Evolutionary conservation across 1,140 invertebrate species (phyloP).

Genomic region (Heliothis subflexa): DNA sequence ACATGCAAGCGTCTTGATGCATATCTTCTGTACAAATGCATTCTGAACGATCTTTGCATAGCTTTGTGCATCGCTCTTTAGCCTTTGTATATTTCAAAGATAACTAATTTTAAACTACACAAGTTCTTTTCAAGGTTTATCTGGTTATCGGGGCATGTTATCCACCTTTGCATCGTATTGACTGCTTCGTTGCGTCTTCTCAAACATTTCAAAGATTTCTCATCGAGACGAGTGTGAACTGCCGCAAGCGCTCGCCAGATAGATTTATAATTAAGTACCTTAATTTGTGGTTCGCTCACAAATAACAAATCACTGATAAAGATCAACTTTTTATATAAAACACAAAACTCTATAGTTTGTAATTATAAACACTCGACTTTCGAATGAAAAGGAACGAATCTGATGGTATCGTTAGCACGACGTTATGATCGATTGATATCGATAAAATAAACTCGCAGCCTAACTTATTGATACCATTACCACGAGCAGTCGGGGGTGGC

Average conservation of each 20-base stretch:
- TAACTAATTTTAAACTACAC: slow-evolving; percentile 49
- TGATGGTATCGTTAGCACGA: slow-evolving; percentile 41
- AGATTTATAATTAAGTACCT: slow-evolving; percentile 41
- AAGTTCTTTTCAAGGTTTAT: slow-evolving; percentile 37
- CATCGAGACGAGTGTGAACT: slow-evolving; percentile 34
- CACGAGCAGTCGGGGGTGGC: slow-evolving; percentile 69
- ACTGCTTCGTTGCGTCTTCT: not conserved
- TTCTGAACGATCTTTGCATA: slow-evolving; percentile 59
- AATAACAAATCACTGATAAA: slow-evolving; percentile 48
- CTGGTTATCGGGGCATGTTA: slow-evolving; percentile 25
- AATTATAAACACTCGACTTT: slow-evolving; percentile 45
- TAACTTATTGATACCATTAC: slow-evolving; percentile 69
- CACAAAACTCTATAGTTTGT: slow-evolving; percentile 37
- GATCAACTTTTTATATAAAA: slow-evolving; percentile 39
- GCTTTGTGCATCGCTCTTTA: slow-evolving; percentile 51
- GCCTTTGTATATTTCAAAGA: slow-evolving; percentile 50
- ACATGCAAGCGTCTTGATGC: slow-evolving; percentile 66
- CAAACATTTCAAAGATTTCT: slow-evolving; percentile 31
- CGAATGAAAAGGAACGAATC: slow-evolving; percentile 29
- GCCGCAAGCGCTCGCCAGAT: slow-evolving; percentile 20
- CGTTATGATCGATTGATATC: slow-evolving; percentile 62
- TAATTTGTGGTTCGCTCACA: slow-evolving; percentile 45
- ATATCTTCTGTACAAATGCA: slow-evolving; percentile 68
- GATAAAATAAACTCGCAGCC: slow-evolving; percentile 59
- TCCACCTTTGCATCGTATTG: slow-evolving; percentile 33